Percentiles rank a stretch among this genome's conserved stretches.
These are phyloP conservation scores for Calliphora vicina DNA, from an alignment of 1,140 invertebrate genomes.

Conservation along the genomic window DNA sequence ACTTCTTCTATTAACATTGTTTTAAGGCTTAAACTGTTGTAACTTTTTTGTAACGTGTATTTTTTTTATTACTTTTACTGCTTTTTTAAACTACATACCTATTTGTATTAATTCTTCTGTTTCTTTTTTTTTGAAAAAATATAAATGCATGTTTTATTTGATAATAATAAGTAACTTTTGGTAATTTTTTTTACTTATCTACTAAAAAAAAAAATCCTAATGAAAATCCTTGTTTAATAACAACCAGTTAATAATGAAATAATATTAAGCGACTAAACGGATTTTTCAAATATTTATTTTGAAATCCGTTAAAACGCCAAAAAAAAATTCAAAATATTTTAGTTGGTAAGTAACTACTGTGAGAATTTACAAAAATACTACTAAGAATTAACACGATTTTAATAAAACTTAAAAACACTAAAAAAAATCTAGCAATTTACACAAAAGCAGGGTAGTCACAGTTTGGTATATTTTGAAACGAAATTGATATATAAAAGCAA, in stretches of 20 bases:
- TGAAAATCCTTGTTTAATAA: too few relatives aligned
- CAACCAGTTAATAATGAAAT: constrained; percentile 26
- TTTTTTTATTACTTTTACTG: background rate
- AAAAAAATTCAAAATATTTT: constrained; percentile 31
- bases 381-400: too few relatives aligned
- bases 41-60: background rate
- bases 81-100: background rate
- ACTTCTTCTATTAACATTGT: too few relatives aligned
- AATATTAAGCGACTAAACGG: constrained; percentile 31
- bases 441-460: too few relatives aligned
- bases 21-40: too few relatives aligned
- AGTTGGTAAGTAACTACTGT: constrained; percentile 23
- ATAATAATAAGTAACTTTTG: background rate
- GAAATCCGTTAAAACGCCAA: constrained; percentile 31
- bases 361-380: too few relatives aligned
- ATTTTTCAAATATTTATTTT: constrained; percentile 28
- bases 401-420: too few relatives aligned
- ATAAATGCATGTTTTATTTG: constrained; percentile 27
- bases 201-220: constrained; percentile 11
- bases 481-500: too few relatives aligned
- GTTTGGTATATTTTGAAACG: too few relatives aligned
- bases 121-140: background rate
- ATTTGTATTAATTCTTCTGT: background rate
- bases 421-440: too few relatives aligned
- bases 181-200: background rate